These are phyloP conservation scores for Drosophila eugracilis DNA, from an alignment of 1,140 invertebrate genomes.

Conservation along the genomic window DNA sequence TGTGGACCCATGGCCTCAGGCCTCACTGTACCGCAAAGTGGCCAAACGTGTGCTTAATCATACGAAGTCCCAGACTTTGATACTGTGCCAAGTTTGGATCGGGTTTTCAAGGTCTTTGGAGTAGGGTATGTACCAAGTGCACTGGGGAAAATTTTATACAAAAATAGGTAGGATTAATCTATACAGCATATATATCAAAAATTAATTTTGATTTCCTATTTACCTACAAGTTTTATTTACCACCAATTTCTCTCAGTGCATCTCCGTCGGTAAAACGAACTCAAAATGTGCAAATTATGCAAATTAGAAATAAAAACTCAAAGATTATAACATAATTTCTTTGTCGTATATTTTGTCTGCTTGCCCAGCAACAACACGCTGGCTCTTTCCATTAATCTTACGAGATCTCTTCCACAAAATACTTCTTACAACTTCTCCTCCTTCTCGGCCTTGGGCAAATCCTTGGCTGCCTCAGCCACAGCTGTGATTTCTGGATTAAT, in stretches of 20 bases:
- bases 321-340: background rate
- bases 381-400: slow-evolving; percentile 9
- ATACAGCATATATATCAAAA: background rate
- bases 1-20: slow-evolving; percentile 20
- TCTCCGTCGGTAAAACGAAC: background rate
- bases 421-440: background rate
- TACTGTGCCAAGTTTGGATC: slow-evolving; percentile 16
- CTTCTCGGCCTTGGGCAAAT: slow-evolving; percentile 57
- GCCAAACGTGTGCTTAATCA: slow-evolving; percentile 49
- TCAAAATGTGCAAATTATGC: slow-evolving; percentile 1
- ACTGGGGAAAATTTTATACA: background rate
- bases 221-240: background rate
- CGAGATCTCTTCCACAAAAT: slow-evolving; percentile 8
- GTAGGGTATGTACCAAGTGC: slow-evolving; percentile 16
- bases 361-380: slow-evolving; percentile 22
- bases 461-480: slow-evolving; percentile 69
- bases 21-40: slow-evolving; percentile 44
- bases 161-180: background rate
- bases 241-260: background rate
- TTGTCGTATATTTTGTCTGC: slow-evolving; percentile 24
- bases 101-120: slow-evolving; percentile 32
- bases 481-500: slow-evolving; percentile 73
- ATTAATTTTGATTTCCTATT: background rate
- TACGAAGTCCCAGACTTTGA: slow-evolving; percentile 9
- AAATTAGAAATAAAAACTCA: slow-evolving; percentile 2